Evolutionary conservation across 2,113 vertebrate genomes (phyloP), one percentile per base, ranked within the genome.

Genomic region (Poecile atricapillus): DNA sequence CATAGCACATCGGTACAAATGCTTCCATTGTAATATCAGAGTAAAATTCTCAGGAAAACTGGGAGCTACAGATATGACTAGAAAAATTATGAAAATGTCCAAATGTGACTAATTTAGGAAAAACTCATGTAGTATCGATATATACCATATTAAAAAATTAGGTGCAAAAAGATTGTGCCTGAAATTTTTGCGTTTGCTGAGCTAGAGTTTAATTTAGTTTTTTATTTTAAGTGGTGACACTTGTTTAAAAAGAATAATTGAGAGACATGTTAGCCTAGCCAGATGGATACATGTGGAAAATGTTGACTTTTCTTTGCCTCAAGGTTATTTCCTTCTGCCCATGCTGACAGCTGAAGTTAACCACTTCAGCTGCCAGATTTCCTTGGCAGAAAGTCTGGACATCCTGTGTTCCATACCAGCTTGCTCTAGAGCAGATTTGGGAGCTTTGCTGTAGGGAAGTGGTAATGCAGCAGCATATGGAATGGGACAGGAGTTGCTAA

Each of bases 241-340:
- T 83, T 75, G 35, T 89, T 89, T 89, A 56, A 62, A 89, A 94
- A 44, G 41, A 75, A 43, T 63, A 75, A 75, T 55, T 75, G 22
- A 55, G 65, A 30, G 35, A 37, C 39, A 35, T 39, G 56, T 84
- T 89, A 76, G 43, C 37, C 31, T 64, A 73, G 13, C 30, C 74
- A 87, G 78, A 76, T 79, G 53, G 62, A 95, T 93, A 35, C 27
- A 59, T 68, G 37, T 63, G 50, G 56, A 79, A 90, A 60, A 79
- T 60, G 37, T 79, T 91, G 87, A 68, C 41, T 91, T 93, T 79
- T 83, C 92, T 90, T 93, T 88, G 67, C 82, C 53, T 90, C 27
- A 11, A 28, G 90, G 70, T 96, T 91, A 64, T 90, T 95, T 84
- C 31, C 13, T 90, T 20, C 59, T 93, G 78, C 55, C 78, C 23